Conservation (phyloP, 2,888 invertebrate species). For the Hoplodrina ambigua region DNA sequence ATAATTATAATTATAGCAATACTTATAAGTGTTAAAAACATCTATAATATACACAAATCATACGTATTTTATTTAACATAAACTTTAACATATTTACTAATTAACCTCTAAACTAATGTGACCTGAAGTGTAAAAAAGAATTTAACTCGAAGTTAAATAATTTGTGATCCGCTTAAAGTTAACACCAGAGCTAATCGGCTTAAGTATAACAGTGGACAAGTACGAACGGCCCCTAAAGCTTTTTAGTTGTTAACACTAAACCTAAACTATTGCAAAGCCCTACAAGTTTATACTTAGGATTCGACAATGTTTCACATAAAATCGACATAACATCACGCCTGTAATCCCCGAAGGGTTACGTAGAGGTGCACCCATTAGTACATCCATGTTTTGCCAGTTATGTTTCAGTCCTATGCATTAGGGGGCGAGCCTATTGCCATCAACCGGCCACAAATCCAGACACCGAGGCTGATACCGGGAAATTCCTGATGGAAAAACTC, state of each 20-base stretch:
- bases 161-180: conserved; percentile 56
- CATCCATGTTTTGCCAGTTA: too few relatives aligned
- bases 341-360: too few relatives aligned
- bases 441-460: too few relatives aligned
- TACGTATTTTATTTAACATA: not conserved
- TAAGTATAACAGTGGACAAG: conserved; percentile 53
- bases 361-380: too few relatives aligned
- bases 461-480: too few relatives aligned
- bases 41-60: too few relatives aligned
- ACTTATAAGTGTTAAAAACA: too few relatives aligned
- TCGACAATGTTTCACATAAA: not conserved
- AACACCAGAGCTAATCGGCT: conserved; percentile 59
- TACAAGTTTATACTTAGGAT: conserved; percentile 13
- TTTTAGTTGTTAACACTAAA: conserved; percentile 42
- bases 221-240: conserved; percentile 46
- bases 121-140: conserved; percentile 24
- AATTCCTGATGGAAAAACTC: too few relatives aligned
- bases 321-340: too few relatives aligned
- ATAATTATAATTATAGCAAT: not conserved
- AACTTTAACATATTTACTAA: not conserved
- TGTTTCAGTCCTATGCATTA: too few relatives aligned
- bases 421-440: too few relatives aligned
- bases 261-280: conserved; percentile 27
- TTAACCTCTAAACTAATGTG: conserved; percentile 5
- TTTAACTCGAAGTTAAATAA: conserved; percentile 33